Base-by-base conservation (phyloP, 2,888 invertebrate species). In the Anorthoa munda region DNA sequence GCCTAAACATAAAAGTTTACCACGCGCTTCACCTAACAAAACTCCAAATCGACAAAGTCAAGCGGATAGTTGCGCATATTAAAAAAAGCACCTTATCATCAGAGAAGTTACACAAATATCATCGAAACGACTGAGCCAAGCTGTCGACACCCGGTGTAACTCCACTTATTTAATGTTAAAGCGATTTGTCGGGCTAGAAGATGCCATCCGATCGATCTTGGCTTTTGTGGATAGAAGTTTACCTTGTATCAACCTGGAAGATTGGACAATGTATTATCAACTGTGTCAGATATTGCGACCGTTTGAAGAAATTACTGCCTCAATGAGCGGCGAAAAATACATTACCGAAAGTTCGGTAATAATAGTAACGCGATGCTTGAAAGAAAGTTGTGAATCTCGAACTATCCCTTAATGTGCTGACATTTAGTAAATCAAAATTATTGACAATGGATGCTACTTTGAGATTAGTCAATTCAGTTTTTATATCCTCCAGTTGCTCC, bases 121-220 rank as follows among this genome's bases (percentile, higher is more conserved):
- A 87, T 72, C 84, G 12, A 84, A 85, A 66, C 77, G 83, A 7
- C 66, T 89, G 4, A 79, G 18, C 4, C 86, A 88, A 84, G 77
- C 79, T 23, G 86, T 90, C 9, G 81, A 82, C 1, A 88, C 87
- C 0, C 53, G 88, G 23, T 90, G 88, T 87, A 87, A 88, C 56
- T 89, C 0, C 75, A n/a, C n/a, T n/a, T n/a, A n/a, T n/a, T n/a
- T n/a, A n/a, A 89, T 89, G 88, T 9, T 89, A 3, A 69, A 74
- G 63, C 12, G 87, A 60, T 83, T 87, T 77, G 79, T 83, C 1
- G 81, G 86, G 39, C 66, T 87, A 0, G 69, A 88, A 80, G 81
- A 81, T 58, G 82, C 82, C 31, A 48, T 87, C 15, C 67, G 78
- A 17, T 63, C 81, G 1, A 86, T 75, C 11, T 59, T 83, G 31